Conservation (phyloP, 2,797 vertebrate genomes). For the Percopsis omiscomaycus region DNA sequence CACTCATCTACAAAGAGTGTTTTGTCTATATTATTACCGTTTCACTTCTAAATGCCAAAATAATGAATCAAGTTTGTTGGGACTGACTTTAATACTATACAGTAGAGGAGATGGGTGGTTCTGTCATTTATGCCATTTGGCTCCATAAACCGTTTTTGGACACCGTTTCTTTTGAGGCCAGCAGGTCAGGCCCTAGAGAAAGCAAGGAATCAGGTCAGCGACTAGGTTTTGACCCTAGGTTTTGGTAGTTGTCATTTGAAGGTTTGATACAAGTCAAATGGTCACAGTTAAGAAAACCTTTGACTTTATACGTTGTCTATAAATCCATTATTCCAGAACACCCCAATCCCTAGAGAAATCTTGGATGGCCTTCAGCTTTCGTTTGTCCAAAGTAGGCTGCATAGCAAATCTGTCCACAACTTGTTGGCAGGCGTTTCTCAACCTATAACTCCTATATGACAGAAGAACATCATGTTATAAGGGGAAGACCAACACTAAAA, state of each 20-base stretch:
- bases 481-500: too few species aligned
- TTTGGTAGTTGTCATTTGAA: conserved; percentile 29
- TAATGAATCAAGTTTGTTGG: too few species aligned
- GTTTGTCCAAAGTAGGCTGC: neutral
- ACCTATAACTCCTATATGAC: too few species aligned
- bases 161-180: conserved; percentile 10
- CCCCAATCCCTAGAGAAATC: conserved; percentile 4
- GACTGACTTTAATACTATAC: too few species aligned
- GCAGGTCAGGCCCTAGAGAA: conserved; percentile 29
- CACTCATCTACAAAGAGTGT: too few species aligned
- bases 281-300: too few species aligned
- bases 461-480: too few species aligned
- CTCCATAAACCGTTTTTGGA: neutral
- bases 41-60: too few species aligned
- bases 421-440: neutral
- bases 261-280: too few species aligned
- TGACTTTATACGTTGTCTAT: too few species aligned
- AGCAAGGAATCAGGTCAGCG: conserved; percentile 35
- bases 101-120: neutral
- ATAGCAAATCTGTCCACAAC: conserved; percentile 1
- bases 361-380: neutral
- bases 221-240: neutral
- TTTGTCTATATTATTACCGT: too few species aligned
- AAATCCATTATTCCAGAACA: neutral
- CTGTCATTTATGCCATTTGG: conserved; percentile 26